These are phyloP conservation scores for Vombatus ursinus DNA, from an alignment of 2,113 vertebrate species.

Conservation along the genomic window DNA sequence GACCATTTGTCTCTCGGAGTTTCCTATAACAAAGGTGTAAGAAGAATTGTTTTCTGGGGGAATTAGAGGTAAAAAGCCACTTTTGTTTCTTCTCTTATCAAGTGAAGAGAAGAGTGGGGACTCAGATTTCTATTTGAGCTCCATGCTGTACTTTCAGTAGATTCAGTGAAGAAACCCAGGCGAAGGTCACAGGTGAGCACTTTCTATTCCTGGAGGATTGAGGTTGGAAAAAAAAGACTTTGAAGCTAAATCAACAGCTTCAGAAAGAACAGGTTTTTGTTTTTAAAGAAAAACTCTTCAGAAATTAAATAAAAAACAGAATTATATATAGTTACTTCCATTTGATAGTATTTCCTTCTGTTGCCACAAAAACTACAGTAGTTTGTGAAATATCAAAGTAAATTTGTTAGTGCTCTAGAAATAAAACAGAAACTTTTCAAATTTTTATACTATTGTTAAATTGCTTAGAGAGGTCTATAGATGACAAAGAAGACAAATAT, in stretches of 20 bases:
- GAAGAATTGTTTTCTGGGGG: constrained; percentile 72
- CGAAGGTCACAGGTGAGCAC: constrained; percentile 77
- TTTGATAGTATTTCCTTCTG: constrained; percentile 31
- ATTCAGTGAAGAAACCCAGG: constrained; percentile 68
- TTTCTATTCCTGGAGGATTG: constrained; percentile 73
- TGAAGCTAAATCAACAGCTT: constrained; percentile 76
- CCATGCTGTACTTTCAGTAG: constrained; percentile 51
- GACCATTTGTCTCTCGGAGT: constrained; percentile 72
- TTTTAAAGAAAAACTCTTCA: constrained; percentile 47
- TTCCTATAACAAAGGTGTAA: constrained; percentile 72
- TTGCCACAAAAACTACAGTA: constrained; percentile 20
- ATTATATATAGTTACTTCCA: constrained; percentile 20
- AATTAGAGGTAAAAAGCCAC: constrained; percentile 78
- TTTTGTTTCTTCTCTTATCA: constrained; percentile 78
- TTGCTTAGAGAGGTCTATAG: constrained; percentile 23
- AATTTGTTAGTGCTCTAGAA: constrained; percentile 48
- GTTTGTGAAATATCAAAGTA: constrained; percentile 34
- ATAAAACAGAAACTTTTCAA: constrained; percentile 5
- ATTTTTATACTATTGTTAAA: background rate
- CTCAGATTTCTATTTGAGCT: constrained; percentile 73
- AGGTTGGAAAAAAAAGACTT: constrained; percentile 76
- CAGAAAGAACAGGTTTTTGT: constrained; percentile 63
- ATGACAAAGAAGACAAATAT: background rate
- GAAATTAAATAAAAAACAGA: constrained; percentile 63
- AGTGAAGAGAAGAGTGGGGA: constrained; percentile 69